These are phyloP conservation scores for Torymus texanus DNA, from an alignment of 2,888 invertebrate genomes.

Conservation along the genomic window DNA sequence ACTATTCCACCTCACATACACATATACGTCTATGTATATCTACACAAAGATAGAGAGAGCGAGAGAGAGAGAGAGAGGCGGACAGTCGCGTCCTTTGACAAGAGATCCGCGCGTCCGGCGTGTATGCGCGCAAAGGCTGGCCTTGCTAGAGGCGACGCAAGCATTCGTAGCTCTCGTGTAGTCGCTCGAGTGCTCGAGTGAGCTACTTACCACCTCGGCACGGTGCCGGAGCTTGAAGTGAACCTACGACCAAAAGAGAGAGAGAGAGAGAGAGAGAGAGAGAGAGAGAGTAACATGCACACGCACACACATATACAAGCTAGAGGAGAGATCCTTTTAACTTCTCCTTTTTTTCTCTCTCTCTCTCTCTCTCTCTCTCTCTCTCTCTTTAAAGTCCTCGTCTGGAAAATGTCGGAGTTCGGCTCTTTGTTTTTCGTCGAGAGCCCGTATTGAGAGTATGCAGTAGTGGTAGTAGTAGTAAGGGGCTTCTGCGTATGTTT, in stretches of 20 bases:
- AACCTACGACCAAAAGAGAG: background rate
- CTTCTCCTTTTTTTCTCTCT: background rate
- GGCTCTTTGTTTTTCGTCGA: conserved; percentile 1
- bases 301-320: background rate
- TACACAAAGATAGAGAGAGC: background rate
- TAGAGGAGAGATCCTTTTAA: conserved; percentile 35
- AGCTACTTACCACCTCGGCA: conserved; percentile 51
- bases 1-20: too few relatives aligned
- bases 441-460: too few relatives aligned
- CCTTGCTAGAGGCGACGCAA: background rate
- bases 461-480: too few relatives aligned
- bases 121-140: background rate
- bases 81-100: conserved; percentile 33
- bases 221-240: conserved; percentile 29
- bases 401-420: conserved; percentile 35
- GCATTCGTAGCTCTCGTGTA: conserved; percentile 39
- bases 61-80: background rate
- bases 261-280: too few relatives aligned
- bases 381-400: conserved; percentile 32
- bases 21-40: too few relatives aligned
- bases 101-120: conserved; percentile 25
- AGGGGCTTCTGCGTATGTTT: too few relatives aligned
- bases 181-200: conserved; percentile 49
- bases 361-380: too few relatives aligned
- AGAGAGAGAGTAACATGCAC: background rate